Evolutionary conservation across 53 echinoderm and acorn worm species (phyloP).

Genomic region (Temnopleurus reevesii): DNA sequence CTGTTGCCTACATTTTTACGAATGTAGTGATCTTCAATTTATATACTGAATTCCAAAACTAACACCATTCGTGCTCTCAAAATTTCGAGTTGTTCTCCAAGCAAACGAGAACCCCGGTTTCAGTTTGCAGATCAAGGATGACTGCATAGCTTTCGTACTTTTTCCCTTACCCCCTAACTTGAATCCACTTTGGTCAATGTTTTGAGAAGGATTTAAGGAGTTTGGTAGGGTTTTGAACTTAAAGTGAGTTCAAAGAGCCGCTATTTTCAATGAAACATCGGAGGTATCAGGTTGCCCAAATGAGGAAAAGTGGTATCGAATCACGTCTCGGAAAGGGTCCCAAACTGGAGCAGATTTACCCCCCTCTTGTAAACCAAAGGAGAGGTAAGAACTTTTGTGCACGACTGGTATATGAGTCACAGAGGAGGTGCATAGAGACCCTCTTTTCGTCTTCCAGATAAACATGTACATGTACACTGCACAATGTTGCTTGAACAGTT

Average conservation of each 20-base stretch:
- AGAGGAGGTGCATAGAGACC: not conserved
- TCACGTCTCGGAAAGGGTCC: conserved; percentile 23
- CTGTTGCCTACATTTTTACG: too few species aligned
- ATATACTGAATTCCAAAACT: too few species aligned
- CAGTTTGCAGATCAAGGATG: conserved; percentile 20
- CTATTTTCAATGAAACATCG: not conserved
- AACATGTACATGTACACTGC: too few species aligned
- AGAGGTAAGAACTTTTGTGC: not conserved
- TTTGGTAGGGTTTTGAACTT: conserved; percentile 28
- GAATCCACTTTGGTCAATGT: conserved; percentile 39
- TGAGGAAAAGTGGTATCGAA: conserved; percentile 37
- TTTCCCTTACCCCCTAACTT: conserved; percentile 2
- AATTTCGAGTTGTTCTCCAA: not conserved
- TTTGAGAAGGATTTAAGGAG: conserved; percentile 25
- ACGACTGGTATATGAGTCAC: not conserved
- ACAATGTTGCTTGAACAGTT: too few species aligned
- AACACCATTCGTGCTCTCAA: too few species aligned
- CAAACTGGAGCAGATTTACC: not conserved
- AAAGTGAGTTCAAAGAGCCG: conserved; percentile 24
- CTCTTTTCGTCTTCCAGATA: too few species aligned
- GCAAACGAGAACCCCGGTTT: not conserved
- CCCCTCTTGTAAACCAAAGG: not conserved
- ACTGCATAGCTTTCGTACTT: conserved; percentile 14
- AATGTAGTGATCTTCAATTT: too few species aligned
- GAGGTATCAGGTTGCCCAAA: conserved; percentile 21